Evolutionary conservation across 2,888 invertebrate species (phyloP), one percentile per base, ranked within the genome.

Genomic region (Chymomyza fuscimana): DNA sequence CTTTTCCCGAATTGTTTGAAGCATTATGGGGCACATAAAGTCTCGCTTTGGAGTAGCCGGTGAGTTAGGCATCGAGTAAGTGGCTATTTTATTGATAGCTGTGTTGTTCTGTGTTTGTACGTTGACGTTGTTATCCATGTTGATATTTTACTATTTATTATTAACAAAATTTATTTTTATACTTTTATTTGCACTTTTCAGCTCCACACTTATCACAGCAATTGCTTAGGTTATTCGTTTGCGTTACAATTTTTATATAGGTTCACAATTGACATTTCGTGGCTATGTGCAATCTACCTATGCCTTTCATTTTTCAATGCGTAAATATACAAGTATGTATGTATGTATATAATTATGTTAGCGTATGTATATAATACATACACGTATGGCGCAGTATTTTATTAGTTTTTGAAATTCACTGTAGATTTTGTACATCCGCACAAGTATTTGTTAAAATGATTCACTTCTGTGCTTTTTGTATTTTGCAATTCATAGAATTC

Each of bases 11-110:
- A 90, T 81, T 15, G 77, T 78, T 15, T 84, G 89, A 54, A 90
- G 72, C 72, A 90, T 83, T 36, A 79, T 77, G 15, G 86, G 82
- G 69, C 89, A 89, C 32, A 81, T 70, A 22, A 88, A 79, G 62
- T 82, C 79, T 70, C 90, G 91, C 64, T 90, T 90, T 32, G 91
- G 91, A 62, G 91, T 91, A 46, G 40, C 12, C 40, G 40, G 40
- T 67, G 68, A 40, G 40, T 68, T 65, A 52, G 87, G 79, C 65
- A 82, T 69, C 12, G 83, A 78, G 63, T 87, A 89, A 65, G 75
- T 79, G 60, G 85, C 73, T 69, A 78, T 82, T 81, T 90, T 90
- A 63, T 72, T 82, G 54, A 68, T 67, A 51, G 74, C 64, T 32
- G 62, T 61, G 32, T 50, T 50, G 25, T 16, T 46, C 65, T 61